Percentiles rank a stretch among this genome's conserved stretches.
Evolutionary conservation across 1,140 invertebrate species (phyloP).

Genomic region (Pristionchus pacificus): DNA sequence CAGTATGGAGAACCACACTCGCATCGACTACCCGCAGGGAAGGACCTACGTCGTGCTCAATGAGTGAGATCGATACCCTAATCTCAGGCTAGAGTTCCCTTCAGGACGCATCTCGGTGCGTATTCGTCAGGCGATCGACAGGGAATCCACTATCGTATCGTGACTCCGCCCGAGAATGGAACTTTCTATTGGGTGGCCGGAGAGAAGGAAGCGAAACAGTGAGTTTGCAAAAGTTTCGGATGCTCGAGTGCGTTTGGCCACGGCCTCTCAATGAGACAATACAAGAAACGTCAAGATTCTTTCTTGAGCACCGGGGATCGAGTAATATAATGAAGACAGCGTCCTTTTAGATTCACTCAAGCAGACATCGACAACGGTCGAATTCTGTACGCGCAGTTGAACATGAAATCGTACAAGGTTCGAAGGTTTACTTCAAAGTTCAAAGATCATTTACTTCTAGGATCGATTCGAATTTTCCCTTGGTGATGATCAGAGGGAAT

Average conservation of each 20-base stretch:
- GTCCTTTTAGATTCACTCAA: slow-evolving; percentile 46
- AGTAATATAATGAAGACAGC: too few relatives aligned
- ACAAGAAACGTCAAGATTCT: too few relatives aligned
- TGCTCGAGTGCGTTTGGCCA: too few relatives aligned
- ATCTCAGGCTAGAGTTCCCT: slow-evolving; percentile 8
- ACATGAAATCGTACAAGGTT: slow-evolving; percentile 52
- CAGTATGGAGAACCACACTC: slow-evolving; percentile 45
- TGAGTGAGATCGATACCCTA: slow-evolving; percentile 19
- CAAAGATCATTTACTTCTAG: slow-evolving; percentile 19
- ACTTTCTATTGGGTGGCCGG: slow-evolving; percentile 58
- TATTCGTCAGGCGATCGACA: slow-evolving; percentile 48
- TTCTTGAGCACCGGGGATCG: too few relatives aligned
- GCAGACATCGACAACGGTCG: slow-evolving; percentile 53
- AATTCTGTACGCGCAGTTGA: slow-evolving; percentile 55
- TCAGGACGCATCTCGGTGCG: slow-evolving; percentile 50
- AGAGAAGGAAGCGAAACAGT: slow-evolving; percentile 51
- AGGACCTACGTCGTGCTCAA: slow-evolving; percentile 53
- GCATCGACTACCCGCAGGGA: slow-evolving; percentile 50
- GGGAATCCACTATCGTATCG: slow-evolving; percentile 16
- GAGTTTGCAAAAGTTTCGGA: neutral
- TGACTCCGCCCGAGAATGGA: slow-evolving; percentile 53
- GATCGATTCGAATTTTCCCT: slow-evolving; percentile 51
- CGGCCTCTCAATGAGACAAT: too few relatives aligned
- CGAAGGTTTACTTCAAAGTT: neutral
- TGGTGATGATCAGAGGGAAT: slow-evolving; percentile 49